Conservation (phyloP, 2,888 invertebrate species). For the Spisula subtruncata region DNA sequence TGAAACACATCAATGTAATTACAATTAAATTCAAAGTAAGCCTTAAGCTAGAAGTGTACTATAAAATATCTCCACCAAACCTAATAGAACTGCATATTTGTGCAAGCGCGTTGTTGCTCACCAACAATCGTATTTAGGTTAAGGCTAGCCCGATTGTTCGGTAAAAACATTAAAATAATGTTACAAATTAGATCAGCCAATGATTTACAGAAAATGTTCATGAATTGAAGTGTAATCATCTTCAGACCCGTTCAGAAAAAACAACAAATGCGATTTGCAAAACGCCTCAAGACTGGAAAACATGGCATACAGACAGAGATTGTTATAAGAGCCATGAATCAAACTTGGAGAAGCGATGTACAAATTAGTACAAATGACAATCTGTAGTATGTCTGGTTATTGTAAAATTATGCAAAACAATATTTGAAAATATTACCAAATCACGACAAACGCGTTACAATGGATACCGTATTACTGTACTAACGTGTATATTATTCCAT, state of each 20-base stretch:
- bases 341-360: not conserved
- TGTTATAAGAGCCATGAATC: not conserved
- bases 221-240: not conserved
- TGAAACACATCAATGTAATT: too few relatives aligned
- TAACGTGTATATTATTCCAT: slow-evolving; percentile 20
- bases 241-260: not conserved
- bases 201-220: not conserved
- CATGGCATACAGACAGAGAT: not conserved
- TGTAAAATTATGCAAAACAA: slow-evolving; percentile 19
- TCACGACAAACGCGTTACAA: not conserved
- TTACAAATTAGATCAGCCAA: not conserved
- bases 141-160: not conserved
- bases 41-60: too few relatives aligned
- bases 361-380: slow-evolving; percentile 12
- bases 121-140: too few relatives aligned
- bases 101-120: too few relatives aligned
- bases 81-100: too few relatives aligned
- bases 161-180: not conserved
- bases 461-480: not conserved
- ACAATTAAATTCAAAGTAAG: too few relatives aligned
- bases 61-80: too few relatives aligned
- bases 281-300: not conserved
- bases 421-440: slow-evolving; percentile 3
- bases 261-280: not conserved
- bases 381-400: slow-evolving; percentile 17